A percentile compares a stretch with the other conserved stretches of the same genome.
Evolutionary conservation across 2,888 invertebrate species (phyloP).

Genomic region (Meta bourneti): DNA sequence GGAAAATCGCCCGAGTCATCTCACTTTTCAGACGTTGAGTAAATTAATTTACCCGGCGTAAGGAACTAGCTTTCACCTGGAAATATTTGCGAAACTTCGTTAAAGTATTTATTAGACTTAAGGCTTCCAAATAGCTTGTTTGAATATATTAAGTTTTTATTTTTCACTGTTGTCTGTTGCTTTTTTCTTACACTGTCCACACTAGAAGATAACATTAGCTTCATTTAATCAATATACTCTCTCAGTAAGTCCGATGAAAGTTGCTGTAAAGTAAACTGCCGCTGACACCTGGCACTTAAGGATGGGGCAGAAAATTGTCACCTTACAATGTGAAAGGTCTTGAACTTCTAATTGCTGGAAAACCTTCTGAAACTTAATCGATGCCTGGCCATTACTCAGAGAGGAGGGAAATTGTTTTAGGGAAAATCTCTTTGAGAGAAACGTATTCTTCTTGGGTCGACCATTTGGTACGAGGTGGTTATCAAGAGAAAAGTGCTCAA

Average conservation of each 20-base stretch:
- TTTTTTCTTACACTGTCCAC: conserved; percentile 8
- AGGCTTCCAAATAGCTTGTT: conserved; percentile 25
- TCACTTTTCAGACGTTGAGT: conserved; percentile 5
- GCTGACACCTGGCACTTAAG: conserved; percentile 54
- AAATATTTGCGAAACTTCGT: conserved; percentile 38
- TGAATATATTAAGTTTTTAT: conserved; percentile 54
- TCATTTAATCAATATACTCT: conserved; percentile 46
- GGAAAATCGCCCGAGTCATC: conserved; percentile 18
- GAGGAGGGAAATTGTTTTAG: conserved; percentile 17
- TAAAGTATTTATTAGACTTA: conserved; percentile 16
- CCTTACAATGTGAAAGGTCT: conserved; percentile 12
- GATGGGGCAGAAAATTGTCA: conserved; percentile 48
- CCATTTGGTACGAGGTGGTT: neutral
- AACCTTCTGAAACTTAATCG: conserved; percentile 31
- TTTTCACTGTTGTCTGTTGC: neutral
- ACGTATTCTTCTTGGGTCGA: neutral
- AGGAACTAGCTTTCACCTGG: conserved; percentile 18
- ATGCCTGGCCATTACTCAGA: neutral
- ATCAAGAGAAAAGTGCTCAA: no score
- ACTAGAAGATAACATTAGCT: conserved; percentile 26
- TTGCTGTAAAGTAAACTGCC: conserved; percentile 48
- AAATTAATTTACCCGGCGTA: conserved; percentile 52
- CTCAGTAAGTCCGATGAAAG: neutral
- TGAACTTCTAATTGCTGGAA: conserved; percentile 30
- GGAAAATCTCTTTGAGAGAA: neutral